Evolutionary conservation across 2,797 vertebrate species (phyloP).

Genomic region (Danio albolineatus): DNA sequence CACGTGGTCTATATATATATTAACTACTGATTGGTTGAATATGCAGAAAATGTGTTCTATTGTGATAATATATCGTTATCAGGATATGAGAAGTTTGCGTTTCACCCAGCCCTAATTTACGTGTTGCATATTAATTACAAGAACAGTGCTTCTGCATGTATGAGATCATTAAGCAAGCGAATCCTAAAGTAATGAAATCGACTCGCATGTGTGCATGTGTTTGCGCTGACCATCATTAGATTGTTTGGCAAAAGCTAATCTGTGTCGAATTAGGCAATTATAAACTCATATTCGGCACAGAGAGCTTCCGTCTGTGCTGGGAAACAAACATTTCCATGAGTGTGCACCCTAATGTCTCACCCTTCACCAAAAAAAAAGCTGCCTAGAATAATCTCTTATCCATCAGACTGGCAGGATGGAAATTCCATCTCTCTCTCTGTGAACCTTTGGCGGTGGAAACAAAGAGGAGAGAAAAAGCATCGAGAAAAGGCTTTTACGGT

Average conservation of each 20-base stretch:
- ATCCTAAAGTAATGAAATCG: conserved; percentile 16
- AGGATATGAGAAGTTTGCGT: no score
- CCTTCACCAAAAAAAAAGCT: conserved; percentile 15
- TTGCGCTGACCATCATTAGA: conserved; percentile 34
- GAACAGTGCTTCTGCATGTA: not conserved
- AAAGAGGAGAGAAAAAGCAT: conserved; percentile 65
- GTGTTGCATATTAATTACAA: conserved; percentile 10
- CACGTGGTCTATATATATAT: no score
- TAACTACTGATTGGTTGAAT: no score
- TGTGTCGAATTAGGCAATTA: conserved; percentile 35
- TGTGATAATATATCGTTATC: no score
- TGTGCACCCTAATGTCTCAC: conserved; percentile 14
- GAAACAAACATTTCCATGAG: conserved; percentile 24
- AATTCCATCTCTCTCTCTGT: conserved; percentile 41
- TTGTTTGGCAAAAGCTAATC: conserved; percentile 16
- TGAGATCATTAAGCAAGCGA: conserved; percentile 29
- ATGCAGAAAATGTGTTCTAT: no score
- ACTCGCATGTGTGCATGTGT: not conserved
- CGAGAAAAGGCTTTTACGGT: conserved; percentile 64
- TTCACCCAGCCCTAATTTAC: no score
- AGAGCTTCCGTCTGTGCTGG: conserved; percentile 14
- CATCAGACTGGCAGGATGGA: conserved; percentile 27
- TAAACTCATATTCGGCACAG: conserved; percentile 14
- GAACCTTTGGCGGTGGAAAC: conserved; percentile 28
- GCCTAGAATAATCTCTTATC: conserved; percentile 6